phyloP scores from a whole-genome alignment of 2,113 vertebrate genomes.

The Gadus macrocephalus region DNA sequence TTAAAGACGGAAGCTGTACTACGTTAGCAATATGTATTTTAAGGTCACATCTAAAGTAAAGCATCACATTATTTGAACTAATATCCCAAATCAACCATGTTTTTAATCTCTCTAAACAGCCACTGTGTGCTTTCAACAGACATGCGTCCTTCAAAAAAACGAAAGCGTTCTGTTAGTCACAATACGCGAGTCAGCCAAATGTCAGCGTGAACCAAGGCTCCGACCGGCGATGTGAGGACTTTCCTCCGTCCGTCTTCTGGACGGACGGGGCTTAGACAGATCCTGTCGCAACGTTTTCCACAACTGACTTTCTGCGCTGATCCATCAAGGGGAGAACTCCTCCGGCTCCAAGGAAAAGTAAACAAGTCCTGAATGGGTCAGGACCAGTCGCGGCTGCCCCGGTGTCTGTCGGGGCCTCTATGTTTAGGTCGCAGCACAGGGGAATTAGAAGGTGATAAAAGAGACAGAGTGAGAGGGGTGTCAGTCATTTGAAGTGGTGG shows the following conservation, averaged over 20 bases:
- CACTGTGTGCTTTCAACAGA: no score
- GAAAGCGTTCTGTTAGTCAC: neutral
- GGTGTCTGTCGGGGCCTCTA: constrained; percentile 36
- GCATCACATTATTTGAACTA: no score
- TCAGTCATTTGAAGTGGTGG: neutral
- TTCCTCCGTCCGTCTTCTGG: constrained; percentile 32
- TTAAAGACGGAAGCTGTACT: no score
- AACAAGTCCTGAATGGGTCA: constrained; percentile 46
- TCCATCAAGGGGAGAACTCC: constrained; percentile 56
- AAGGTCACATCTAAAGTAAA: no score
- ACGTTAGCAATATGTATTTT: no score
- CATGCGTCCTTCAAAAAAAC: no score
- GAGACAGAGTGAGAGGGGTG: constrained; percentile 16
- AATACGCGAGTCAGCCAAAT: constrained; percentile 27
- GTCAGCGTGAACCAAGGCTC: constrained; percentile 1
- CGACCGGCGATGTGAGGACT: constrained; percentile 8
- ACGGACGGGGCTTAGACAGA: constrained; percentile 50
- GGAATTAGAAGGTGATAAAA: constrained; percentile 49
- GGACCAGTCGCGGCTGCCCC: constrained; percentile 38
- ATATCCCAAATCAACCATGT: no score
- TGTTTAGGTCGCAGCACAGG: constrained; percentile 13
- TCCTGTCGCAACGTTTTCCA: constrained; percentile 9
- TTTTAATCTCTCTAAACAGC: no score
- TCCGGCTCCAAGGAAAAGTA: constrained; percentile 40
- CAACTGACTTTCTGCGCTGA: constrained; percentile 54